Conservation (phyloP, 2,888 invertebrate genomes). For the Drosophila colorata region DNA sequence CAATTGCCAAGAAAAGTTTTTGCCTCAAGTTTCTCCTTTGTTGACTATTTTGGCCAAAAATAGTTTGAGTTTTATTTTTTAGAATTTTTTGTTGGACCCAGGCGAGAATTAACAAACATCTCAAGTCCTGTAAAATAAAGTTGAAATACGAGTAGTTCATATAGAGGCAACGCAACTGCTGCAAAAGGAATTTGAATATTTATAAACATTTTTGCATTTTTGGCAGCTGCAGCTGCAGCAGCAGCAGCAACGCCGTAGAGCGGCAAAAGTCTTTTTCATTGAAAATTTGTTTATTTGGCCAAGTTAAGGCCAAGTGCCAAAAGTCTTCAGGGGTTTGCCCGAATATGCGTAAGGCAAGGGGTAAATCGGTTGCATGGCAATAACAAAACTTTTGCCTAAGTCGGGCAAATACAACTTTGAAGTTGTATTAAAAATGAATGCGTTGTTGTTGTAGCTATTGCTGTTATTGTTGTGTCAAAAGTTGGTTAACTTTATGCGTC, state of each 20-base stretch:
- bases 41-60: conserved; percentile 60
- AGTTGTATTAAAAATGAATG: conserved; percentile 63
- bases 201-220: conserved; percentile 78
- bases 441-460: conserved; percentile 6
- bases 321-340: conserved; percentile 41
- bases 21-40: conserved; percentile 61
- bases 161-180: conserved; percentile 37
- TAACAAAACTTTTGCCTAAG: conserved; percentile 72
- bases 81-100: conserved; percentile 20
- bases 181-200: conserved; percentile 74
- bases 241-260: conserved; percentile 1
- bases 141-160: conserved; percentile 56
- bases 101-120: conserved; percentile 75
- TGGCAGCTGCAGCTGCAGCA: conserved; percentile 62
- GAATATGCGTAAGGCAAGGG: conserved; percentile 9
- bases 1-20: conserved; percentile 76
- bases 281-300: conserved; percentile 78
- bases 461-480: conserved; percentile 33
- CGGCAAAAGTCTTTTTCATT: conserved; percentile 59
- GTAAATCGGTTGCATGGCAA: conserved; percentile 37
- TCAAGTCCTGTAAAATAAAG: conserved; percentile 59
- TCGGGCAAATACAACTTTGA: conserved; percentile 72
- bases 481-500: conserved; percentile 57
- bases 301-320: conserved; percentile 59
- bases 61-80: conserved; percentile 17